A percentile compares a stretch with the other conserved stretches of the same genome.
phyloP scores from a whole-genome alignment of 2,888 invertebrate genomes.

The Acleris holmiana region DNA sequence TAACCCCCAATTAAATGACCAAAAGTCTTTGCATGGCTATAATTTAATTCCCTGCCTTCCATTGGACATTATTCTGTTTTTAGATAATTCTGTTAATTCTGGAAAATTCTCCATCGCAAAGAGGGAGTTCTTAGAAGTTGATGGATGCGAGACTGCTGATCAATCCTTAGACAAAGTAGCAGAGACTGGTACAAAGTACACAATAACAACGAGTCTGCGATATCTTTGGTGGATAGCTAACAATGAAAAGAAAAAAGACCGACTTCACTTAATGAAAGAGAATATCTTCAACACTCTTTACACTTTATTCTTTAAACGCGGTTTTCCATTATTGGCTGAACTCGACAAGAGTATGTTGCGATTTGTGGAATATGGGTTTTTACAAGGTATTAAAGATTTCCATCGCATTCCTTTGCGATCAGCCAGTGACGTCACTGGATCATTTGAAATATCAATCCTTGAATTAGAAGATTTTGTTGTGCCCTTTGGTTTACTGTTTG shows the following conservation, averaged over 20 bases:
- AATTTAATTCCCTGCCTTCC: constrained; percentile 27
- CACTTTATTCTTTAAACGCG: constrained; percentile 32
- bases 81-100: not conserved
- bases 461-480: constrained; percentile 22
- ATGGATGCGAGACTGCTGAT: constrained; percentile 23
- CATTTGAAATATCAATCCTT: constrained; percentile 11
- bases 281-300: constrained; percentile 25
- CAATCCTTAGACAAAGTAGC: constrained; percentile 13
- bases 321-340: constrained; percentile 30
- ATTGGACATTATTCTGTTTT: constrained; percentile 2
- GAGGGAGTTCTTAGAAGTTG: constrained; percentile 8
- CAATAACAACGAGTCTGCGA: constrained; percentile 12
- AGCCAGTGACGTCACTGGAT: not conserved
- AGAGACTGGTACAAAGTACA: constrained; percentile 17
- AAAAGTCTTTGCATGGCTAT: constrained; percentile 2
- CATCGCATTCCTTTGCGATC: constrained; percentile 1
- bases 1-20: constrained; percentile 11
- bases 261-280: constrained; percentile 31
- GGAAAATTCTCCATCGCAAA: constrained; percentile 13
- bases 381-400: constrained; percentile 3
- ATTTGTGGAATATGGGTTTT: constrained; percentile 35
- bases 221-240: constrained; percentile 27
- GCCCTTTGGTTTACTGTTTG: constrained; percentile 19
- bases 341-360: constrained; percentile 18
- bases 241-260: not conserved